Percentiles rank a stretch among this genome's conserved stretches.
These are phyloP conservation scores for Catharus bicknelli DNA, from an alignment of 2,113 vertebrate genomes.

Conservation along the genomic window DNA sequence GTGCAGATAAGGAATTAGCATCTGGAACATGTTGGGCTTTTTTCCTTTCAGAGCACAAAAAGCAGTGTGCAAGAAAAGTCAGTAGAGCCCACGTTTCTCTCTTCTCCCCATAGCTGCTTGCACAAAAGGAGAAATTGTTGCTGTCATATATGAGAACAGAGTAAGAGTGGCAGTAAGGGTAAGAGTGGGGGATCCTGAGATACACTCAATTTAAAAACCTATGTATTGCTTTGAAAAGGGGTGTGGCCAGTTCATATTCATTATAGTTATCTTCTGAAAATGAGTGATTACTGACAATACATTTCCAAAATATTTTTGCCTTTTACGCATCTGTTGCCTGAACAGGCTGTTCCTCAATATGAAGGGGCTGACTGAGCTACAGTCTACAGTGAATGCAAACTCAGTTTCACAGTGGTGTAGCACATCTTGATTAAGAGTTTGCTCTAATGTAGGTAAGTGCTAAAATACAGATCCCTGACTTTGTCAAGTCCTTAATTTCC, in stretches of 20 bases:
- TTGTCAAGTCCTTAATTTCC: neutral
- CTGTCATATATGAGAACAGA: neutral
- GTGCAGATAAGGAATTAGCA: neutral
- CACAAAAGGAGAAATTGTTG: neutral
- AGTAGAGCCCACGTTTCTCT: neutral
- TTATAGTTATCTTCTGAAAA: neutral
- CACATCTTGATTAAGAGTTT: neutral
- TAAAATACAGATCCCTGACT: neutral
- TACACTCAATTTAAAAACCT: neutral
- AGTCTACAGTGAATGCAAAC: neutral
- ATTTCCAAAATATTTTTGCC: neutral
- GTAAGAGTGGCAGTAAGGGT: neutral
- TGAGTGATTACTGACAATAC: neutral
- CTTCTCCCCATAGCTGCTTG: neutral
- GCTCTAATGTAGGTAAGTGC: neutral
- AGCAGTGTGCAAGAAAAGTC: neutral
- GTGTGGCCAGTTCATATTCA: neutral
- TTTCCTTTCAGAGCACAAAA: neutral
- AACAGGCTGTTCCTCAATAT: neutral
- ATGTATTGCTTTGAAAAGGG: neutral
- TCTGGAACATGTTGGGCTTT: neutral
- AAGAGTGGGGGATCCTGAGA: neutral
- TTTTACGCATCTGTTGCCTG: neutral
- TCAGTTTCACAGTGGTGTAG: neutral
- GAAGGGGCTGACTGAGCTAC: neutral